phyloP scores from a whole-genome alignment of 53 echinoderm and acorn worm genomes.

The Antedon mediterranea region DNA sequence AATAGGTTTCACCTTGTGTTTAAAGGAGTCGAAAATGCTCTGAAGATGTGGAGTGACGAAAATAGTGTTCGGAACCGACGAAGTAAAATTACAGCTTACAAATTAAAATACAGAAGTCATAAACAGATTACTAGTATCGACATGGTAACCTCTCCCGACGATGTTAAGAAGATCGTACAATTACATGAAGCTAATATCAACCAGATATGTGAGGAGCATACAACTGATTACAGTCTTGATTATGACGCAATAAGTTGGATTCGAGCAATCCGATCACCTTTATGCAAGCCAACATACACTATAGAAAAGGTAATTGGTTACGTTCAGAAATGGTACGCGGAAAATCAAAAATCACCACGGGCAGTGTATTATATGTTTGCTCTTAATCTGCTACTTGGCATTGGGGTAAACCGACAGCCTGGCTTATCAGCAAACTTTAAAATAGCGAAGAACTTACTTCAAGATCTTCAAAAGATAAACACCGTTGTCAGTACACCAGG shows the following conservation, averaged over 20 bases:
- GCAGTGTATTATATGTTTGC: neutral
- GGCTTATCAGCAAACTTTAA: neutral
- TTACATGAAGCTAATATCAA: neutral
- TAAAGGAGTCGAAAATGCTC: constrained; percentile 13
- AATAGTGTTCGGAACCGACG: constrained; percentile 10
- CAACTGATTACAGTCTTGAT: neutral
- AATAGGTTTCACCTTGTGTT: neutral
- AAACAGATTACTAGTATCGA: no score
- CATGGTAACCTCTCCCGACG: neutral
- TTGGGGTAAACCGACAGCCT: neutral
- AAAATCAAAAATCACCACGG: neutral
- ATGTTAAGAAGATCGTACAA: neutral
- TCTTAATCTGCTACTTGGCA: neutral
- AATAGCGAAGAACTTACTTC: neutral
- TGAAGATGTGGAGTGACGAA: constrained; percentile 18
- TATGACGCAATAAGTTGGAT: neutral
- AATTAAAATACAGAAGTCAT: constrained; percentile 10
- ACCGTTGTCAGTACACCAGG: constrained; percentile 3
- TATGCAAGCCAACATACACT: neutral
- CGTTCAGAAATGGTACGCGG: neutral
- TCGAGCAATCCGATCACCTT: neutral
- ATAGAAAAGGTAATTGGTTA: neutral
- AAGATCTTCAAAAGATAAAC: neutral
- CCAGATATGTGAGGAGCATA: neutral
- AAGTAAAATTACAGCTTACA: constrained; percentile 24